These are phyloP conservation scores for Aleiodes sp. DNA, from an alignment of 1,140 invertebrate species.

Conservation along the genomic window DNA sequence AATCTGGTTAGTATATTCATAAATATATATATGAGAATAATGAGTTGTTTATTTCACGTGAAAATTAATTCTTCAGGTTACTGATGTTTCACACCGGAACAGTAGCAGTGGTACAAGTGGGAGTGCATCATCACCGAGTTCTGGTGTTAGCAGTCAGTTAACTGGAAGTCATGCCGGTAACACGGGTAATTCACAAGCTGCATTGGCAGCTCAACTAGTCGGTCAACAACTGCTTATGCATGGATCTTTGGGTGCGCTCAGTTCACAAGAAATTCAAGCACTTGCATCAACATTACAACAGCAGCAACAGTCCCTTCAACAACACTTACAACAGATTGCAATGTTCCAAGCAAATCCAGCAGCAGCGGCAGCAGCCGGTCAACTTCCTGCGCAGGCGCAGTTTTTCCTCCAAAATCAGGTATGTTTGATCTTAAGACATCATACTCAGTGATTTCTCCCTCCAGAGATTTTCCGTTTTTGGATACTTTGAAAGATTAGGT, in stretches of 20 bases:
- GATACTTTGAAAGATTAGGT: conserved; percentile 24
- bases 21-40: neutral
- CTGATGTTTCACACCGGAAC: conserved; percentile 67
- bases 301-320: conserved; percentile 71
- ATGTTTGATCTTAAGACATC: conserved; percentile 39
- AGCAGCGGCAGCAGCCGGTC: conserved; percentile 58
- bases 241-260: conserved; percentile 63
- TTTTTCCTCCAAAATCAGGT: conserved; percentile 86
- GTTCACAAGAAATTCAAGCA: conserved; percentile 72
- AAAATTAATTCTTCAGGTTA: conserved; percentile 57
- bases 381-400: conserved; percentile 73
- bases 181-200: conserved; percentile 67
- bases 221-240: conserved; percentile 72
- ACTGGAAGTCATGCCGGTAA: conserved; percentile 60
- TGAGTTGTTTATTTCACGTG: too few species aligned
- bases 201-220: conserved; percentile 74
- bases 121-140: conserved; percentile 68
- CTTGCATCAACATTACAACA: conserved; percentile 74
- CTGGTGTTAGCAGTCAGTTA: conserved; percentile 67
- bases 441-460: neutral
- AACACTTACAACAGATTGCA: conserved; percentile 77
- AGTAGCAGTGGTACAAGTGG: conserved; percentile 64
- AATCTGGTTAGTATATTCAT: conserved; percentile 63
- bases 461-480: neutral
- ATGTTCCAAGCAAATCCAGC: conserved; percentile 71